Evolutionary conservation across 2,113 vertebrate genomes (phyloP), one percentile per base, ranked within the genome.

Genomic region (Archilochus colubris): DNA sequence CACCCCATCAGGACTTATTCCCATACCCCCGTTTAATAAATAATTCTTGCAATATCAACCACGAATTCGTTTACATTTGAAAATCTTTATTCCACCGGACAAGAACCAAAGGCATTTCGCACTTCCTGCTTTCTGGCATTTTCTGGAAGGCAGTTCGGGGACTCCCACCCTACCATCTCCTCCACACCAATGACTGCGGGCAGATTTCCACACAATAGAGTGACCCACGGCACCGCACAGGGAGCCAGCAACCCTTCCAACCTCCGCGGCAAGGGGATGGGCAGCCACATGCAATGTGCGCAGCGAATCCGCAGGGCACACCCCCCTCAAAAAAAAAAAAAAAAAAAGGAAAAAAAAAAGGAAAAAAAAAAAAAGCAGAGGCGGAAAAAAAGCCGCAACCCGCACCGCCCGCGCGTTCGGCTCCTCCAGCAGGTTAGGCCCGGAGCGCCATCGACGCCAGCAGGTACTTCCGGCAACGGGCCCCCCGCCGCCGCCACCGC

Each of bases 201-300:
- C 46, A 7, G 0, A 10, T 7, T 44, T 31, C 9, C 30, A 31
- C 57, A 77, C 72, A 79, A 75, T 23, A 0, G 1, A 4, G 55
- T 2, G 61, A 59, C 77, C 44, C 40, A 0, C 3, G 12, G 48
- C 62, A 24, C 6, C 36, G 0, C 9, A 1, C 0, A 10, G 12
- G 28, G 31, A 24, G 31, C 19, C 31, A 9, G 44, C 18, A 33
- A 1, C 5, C 50, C 44, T 36, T 10, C 59, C 64, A 5, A 8
- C 0, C 4, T 13, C 24, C 23, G 3, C 1, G 51, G 40, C 89
- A 27, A 7, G 13, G 40, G n/a, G 54, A 8, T 23, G 17, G 54
- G 54, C 0, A 3, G n/a, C 46, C 57, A 46, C 72, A 10, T 11
- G 25, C 73, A 21, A 23, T 23, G 1, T 12, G 40, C 54, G 13